These are phyloP conservation scores for Syrrhaptes paradoxus DNA, from an alignment of 2,113 vertebrate genomes.

Conservation along the genomic window DNA sequence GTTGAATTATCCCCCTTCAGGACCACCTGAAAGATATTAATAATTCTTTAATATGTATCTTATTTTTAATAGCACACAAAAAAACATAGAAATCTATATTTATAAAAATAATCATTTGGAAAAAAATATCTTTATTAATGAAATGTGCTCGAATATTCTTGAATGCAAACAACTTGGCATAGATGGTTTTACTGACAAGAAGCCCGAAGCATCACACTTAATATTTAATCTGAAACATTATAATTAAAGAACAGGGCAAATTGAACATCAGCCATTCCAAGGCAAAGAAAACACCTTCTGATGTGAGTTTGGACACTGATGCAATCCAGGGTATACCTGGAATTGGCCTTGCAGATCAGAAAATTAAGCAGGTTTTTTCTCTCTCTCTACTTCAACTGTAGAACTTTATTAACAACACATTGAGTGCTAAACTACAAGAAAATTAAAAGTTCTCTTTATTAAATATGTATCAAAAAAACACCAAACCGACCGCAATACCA, in stretches of 20 bases:
- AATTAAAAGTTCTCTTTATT: not conserved
- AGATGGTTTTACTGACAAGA: not conserved
- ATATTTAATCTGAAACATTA: not conserved
- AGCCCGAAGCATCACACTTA: not conserved
- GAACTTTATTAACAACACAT: not conserved
- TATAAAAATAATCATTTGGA: not conserved
- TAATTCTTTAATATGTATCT: not conserved
- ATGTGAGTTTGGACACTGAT: not conserved
- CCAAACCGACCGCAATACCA: accelerated
- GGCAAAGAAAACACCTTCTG: not conserved
- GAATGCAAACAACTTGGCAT: not conserved
- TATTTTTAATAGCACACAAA: not conserved
- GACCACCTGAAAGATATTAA: constrained; percentile 83
- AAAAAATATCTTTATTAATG: not conserved
- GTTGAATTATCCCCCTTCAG: constrained; percentile 93
- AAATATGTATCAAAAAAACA: not conserved
- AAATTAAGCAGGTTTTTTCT: not conserved
- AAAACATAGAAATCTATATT: not conserved
- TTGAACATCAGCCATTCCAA: not conserved
- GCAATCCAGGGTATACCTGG: not conserved
- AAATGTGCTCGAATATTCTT: not conserved
- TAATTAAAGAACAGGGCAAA: not conserved
- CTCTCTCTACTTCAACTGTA: not conserved
- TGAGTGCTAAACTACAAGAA: not conserved
- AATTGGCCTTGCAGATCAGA: not conserved